Evolutionary conservation across 2,797 vertebrate species (phyloP), one percentile per base, ranked within the genome.

Genomic region (Pseudochaenichthys georgianus): DNA sequence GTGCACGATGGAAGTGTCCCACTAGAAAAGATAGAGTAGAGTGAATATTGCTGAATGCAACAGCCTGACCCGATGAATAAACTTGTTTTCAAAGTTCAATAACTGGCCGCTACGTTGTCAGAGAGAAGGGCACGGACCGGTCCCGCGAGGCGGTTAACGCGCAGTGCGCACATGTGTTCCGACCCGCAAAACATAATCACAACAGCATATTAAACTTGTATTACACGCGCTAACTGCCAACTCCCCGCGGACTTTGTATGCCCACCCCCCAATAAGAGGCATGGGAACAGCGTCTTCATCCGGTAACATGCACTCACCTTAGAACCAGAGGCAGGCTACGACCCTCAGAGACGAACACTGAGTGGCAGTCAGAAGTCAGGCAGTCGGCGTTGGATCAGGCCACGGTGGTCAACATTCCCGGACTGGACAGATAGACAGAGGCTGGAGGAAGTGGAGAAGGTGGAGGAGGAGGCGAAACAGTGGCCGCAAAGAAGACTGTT

Each of bases 331-430:
- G 61, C 53, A 66, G 53, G 59, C 62, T 53, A 12, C 67, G 47
- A 64, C 62, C 63, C 77, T 59, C 77, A 15, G 73, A 64, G 60
- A 74, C 63, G 9, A 42, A 57, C 47, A 17, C 48, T 61, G 41
- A 48, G 77, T 16, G 67, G 65, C 59, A 19, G 78, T n/a, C 3
- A 43, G 68, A 71, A 19, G 78, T n/a, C 3, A 43, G 68, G 71
- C 21, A 72, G 65, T 65, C 73, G 69, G 59, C 74, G 21, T 23
- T 28, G 80, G 83, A 50, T 93, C 93, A 91, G 79, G 69, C 69
- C 83, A 69, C 84, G 80, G 76, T 73, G 90, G 88, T 88, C 88
- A 87, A 82, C 86, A 88, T 90, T 82, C 87, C 84, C 87, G 82
- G 77, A 86, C 78, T 74, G 89, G 85, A 90, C 78, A 81, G 69